Conservation (phyloP, 30 jellyfish, hydroid and myxozoan genomes). For the Clytia hemisphaerica region DNA sequence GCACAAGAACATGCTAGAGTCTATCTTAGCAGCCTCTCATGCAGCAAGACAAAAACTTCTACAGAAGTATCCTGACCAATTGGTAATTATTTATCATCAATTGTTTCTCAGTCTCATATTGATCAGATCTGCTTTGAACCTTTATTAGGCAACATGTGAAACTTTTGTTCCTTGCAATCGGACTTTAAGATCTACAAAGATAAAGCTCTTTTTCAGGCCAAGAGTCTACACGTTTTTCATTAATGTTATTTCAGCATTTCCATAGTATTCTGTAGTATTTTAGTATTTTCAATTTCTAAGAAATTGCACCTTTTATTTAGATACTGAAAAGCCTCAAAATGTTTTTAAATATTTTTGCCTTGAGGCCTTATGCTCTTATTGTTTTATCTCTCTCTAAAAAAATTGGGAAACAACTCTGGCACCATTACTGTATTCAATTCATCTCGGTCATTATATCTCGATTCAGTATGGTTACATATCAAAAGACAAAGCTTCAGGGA, state of each 20-base stretch:
- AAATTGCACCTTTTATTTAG: no score
- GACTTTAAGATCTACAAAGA: neutral
- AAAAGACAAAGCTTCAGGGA: constrained; percentile 73
- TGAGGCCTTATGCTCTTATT: no score
- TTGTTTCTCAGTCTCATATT: no score
- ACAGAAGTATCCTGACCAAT: constrained; percentile 52
- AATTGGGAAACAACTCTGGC: no score
- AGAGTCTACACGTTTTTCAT: neutral
- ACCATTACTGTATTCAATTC: neutral
- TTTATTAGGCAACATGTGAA: no score
- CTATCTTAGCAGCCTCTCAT: constrained; percentile 54
- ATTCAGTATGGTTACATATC: constrained; percentile 79
- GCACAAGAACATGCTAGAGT: constrained; percentile 49
- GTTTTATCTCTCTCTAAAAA: no score
- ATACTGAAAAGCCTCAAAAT: no score
- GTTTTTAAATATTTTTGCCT: no score
- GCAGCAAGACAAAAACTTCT: constrained; percentile 57
- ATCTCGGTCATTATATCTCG: neutral
- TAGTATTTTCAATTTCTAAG: neutral
- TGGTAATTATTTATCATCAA: constrained; percentile 40
- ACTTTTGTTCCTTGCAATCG: no score
- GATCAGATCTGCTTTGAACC: no score
- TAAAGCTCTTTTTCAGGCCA: neutral
- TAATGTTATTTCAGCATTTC: neutral
- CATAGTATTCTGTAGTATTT: no score